Evolutionary conservation across 1,140 invertebrate genomes (phyloP), one percentile per base, ranked within the genome.

Genomic region (Sesamia nonagrioides): DNA sequence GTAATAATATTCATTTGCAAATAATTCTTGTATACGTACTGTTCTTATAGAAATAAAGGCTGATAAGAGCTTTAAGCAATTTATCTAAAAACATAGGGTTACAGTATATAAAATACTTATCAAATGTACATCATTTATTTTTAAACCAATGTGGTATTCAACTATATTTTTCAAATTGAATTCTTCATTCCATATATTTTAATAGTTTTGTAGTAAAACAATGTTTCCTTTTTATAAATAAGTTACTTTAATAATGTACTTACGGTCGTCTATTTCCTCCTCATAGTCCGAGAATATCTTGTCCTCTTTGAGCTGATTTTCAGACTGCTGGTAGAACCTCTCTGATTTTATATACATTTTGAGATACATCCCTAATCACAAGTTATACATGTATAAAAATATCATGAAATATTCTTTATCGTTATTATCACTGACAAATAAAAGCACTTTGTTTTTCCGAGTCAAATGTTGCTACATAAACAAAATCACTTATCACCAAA

Each of bases 331-430:
- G 73, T 92, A 92, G 68, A 94, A 94, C 78, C 90, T 86, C 72
- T 94, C 92, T 61, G 92, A 89, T 81, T 94, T 92, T 75, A 92
- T 92, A 73, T 94, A 94, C 91, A 92, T 94, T 87, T 94, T 92
- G 21, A 92, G 82, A 85, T 89, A 94, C 92, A 94, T 92, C 77
- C 88, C 90, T 84, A 42, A 60, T 75, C 40, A 75, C 58, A 61
- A 18, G n/a, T 50, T 50, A 69, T 15, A 69, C 27, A 27, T 8
- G 50, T 61, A 37, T 17, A 60, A 58, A 72, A 18, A 15, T 18
- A 21, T 37, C 17, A 18, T 8, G 21, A 63, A 37, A 63, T 42
- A 6, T 40, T 4, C 5, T 60, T 42, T 63, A 42, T 42, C 18
- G n/a, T 63, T 63, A 63, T 63, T 42, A 37, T 42, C 60, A 63